Percentiles rank a stretch among this genome's conserved stretches.
These are phyloP conservation scores for Eristalis arbustorum DNA, from an alignment of 2,888 invertebrate genomes.

Conservation along the genomic window DNA sequence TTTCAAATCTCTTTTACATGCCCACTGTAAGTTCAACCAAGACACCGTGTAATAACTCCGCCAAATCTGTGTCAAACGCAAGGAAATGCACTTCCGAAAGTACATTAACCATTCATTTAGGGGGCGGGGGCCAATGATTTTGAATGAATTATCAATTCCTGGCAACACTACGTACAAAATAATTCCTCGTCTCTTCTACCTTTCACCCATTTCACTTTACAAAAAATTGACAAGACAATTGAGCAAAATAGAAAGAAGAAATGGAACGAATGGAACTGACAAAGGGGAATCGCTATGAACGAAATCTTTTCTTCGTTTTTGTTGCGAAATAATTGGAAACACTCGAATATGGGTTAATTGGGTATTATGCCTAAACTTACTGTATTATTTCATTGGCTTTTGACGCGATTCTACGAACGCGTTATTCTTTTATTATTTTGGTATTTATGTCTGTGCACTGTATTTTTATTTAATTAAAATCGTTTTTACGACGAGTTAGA, in stretches of 20 bases:
- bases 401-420: conserved; percentile 13
- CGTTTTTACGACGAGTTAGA: not conserved
- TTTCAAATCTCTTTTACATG: too few species aligned
- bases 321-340: conserved; percentile 66
- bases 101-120: too few species aligned
- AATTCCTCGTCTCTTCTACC: conserved; percentile 36
- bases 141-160: not conserved
- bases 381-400: not conserved
- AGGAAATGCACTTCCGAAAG: not conserved
- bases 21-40: too few species aligned
- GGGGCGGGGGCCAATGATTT: not conserved
- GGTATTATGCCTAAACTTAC: conserved; percentile 40
- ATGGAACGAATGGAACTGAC: conserved; percentile 60
- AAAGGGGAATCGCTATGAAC: conserved; percentile 36
- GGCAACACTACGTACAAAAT: conserved; percentile 16
- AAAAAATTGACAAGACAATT: conserved; percentile 1
- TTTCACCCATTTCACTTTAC: not conserved
- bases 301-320: conserved; percentile 47
- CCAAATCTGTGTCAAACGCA: not conserved
- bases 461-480: not conserved
- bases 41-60: too few species aligned
- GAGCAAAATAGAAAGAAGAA: conserved; percentile 48
- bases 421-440: not conserved
- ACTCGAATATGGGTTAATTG: conserved; percentile 66
- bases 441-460: not conserved